Conservation (phyloP, 2,888 invertebrate species). For the Hydrotaea cyrtoneurina region DNA sequence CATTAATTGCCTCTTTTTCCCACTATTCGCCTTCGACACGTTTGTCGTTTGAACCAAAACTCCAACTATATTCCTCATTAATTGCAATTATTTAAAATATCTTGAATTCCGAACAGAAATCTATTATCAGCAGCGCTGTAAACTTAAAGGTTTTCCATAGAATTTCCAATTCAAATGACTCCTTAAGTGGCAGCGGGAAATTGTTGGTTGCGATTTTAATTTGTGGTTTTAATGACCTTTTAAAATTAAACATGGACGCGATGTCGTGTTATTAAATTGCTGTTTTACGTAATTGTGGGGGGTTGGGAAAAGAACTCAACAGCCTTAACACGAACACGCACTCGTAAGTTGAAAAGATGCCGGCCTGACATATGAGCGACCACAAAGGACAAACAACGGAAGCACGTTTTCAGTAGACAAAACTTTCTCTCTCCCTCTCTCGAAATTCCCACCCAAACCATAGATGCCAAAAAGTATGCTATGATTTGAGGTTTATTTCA, state of each 20-base stretch:
- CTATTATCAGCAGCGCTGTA: background rate
- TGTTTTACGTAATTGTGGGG: background rate
- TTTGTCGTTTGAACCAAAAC: too few relatives aligned
- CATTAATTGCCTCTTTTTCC: too few relatives aligned
- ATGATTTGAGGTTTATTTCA: background rate
- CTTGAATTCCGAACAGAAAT: too few relatives aligned
- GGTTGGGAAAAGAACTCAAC: background rate
- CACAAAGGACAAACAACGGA: background rate
- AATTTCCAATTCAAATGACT: background rate
- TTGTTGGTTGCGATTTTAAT: background rate
- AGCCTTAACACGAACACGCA: background rate
- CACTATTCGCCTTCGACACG: too few relatives aligned
- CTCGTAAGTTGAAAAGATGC: too few relatives aligned
- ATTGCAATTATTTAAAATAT: too few relatives aligned
- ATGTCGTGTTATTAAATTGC: slow-evolving; percentile 22
- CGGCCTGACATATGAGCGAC: background rate
- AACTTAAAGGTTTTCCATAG: background rate
- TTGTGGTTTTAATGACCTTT: slow-evolving; percentile 34
- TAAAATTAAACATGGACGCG: background rate
- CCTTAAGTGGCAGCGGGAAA: background rate
- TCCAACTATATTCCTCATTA: too few relatives aligned
- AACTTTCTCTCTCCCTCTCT: background rate
- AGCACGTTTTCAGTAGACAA: background rate
- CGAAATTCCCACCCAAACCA: too few relatives aligned
- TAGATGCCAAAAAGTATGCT: background rate